These are phyloP conservation scores for Cliona cf. orientalis DNA, from an alignment of 37 sponge, comb jelly and placozoan genomes.

Conservation along the genomic window DNA sequence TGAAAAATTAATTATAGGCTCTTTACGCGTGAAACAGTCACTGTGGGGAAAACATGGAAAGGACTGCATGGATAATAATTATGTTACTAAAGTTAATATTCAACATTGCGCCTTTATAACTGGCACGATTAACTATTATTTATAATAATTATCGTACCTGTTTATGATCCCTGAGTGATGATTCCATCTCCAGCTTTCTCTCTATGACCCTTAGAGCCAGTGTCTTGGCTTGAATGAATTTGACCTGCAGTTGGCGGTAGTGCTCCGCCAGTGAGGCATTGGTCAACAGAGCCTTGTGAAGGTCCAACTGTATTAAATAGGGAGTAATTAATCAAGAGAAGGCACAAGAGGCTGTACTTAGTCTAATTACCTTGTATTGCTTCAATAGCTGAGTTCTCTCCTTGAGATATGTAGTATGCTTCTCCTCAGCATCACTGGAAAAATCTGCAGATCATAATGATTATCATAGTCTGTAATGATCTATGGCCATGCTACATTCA, in stretches of 20 bases:
- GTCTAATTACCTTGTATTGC: conserved; percentile 4
- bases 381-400: conserved; percentile 27
- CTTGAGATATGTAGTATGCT: conserved; percentile 21
- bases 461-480: not conserved
- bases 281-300: not conserved
- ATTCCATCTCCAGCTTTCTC: conserved; percentile 41
- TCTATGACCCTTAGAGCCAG: conserved; percentile 48
- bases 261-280: conserved; percentile 15
- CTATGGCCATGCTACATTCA: not conserved
- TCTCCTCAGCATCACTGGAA: conserved; percentile 37
- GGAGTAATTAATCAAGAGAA: not conserved
- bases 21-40: too few species aligned
- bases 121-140: not conserved
- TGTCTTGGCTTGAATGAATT: conserved; percentile 23
- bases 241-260: conserved; percentile 23
- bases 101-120: not conserved
- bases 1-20: not conserved
- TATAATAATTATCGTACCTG: conserved; percentile 29
- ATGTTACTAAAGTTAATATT: not conserved
- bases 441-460: conserved; percentile 25
- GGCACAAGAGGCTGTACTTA: not conserved
- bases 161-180: conserved; percentile 43
- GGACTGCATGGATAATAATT: not conserved
- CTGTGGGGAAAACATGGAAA: not conserved
- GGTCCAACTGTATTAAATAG: conserved; percentile 3